Evolutionary conservation across 2,888 invertebrate genomes (phyloP).

Genomic region (Eristalis intricaria): DNA sequence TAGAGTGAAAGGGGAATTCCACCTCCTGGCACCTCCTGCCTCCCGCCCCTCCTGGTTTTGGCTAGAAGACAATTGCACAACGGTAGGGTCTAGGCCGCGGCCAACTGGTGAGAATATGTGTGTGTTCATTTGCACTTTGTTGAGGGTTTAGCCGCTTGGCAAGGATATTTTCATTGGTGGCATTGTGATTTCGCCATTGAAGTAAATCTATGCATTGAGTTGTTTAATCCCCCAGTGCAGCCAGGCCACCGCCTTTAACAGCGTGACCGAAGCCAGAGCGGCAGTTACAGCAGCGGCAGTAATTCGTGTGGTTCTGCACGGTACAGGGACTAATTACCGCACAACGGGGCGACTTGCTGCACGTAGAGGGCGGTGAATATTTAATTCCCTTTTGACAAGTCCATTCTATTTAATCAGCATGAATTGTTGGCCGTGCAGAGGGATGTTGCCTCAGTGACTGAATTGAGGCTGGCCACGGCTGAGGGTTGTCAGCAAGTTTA

Average conservation of each 20-base stretch:
- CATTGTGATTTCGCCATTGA: constrained; percentile 62
- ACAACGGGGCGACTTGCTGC: constrained; percentile 5
- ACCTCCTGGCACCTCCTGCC: not conserved
- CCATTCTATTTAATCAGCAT: not conserved
- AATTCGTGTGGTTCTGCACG: constrained; percentile 36
- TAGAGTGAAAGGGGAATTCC: not conserved
- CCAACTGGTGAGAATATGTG: constrained; percentile 2
- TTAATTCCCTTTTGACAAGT: constrained; percentile 5
- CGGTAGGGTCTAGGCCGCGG: constrained; percentile 16
- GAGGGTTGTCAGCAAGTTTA: not conserved
- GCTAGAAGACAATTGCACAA: constrained; percentile 63
- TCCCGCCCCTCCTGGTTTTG: constrained; percentile 35
- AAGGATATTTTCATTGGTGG: constrained; percentile 67
- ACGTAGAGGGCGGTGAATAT: not conserved
- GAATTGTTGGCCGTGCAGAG: not conserved
- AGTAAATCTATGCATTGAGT: constrained; percentile 69
- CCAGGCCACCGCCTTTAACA: not conserved
- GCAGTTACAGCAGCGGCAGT: not conserved
- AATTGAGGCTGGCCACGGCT: constrained; percentile 4
- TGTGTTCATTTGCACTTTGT: constrained; percentile 55
- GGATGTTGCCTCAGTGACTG: constrained; percentile 2
- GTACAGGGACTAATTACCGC: constrained; percentile 32
- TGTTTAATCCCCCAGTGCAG: constrained; percentile 51
- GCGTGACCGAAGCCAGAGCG: not conserved
- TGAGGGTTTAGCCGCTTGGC: constrained; percentile 34